These are phyloP conservation scores for Congeria kusceri DNA, from an alignment of 2,888 invertebrate genomes.

Conservation along the genomic window DNA sequence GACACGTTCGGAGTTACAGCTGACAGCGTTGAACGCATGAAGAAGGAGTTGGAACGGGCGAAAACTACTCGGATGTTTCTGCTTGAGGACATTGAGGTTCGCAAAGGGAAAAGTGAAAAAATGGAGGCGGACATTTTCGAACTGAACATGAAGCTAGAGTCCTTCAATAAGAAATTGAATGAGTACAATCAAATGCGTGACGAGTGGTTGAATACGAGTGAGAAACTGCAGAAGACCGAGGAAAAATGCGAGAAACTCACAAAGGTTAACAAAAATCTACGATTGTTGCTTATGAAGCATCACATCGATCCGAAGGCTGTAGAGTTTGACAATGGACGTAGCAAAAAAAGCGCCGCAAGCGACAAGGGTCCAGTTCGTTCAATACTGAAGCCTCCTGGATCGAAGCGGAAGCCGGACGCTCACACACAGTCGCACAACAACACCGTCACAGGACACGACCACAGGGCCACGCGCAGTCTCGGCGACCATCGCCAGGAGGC, in stretches of 20 bases:
- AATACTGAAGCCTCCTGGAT: conserved; percentile 37
- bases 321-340: conserved; percentile 55
- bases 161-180: conserved; percentile 55
- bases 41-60: conserved; percentile 56
- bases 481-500: conserved; percentile 30
- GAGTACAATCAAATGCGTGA: conserved; percentile 46
- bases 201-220: conserved; percentile 48
- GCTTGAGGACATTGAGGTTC: conserved; percentile 59
- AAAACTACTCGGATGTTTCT: conserved; percentile 54
- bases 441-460: conserved; percentile 4
- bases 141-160: conserved; percentile 63
- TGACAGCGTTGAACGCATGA: conserved; percentile 61
- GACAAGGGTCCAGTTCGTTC: conserved; percentile 31
- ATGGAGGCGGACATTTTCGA: conserved; percentile 65
- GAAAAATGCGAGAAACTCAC: conserved; percentile 57
- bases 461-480: conserved; percentile 34
- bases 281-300: conserved; percentile 54
- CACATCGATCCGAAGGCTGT: conserved; percentile 61
- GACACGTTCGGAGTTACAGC: conserved; percentile 58
- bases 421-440: conserved; percentile 46
- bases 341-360: conserved; percentile 35
- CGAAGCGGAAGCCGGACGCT: conserved; percentile 40
- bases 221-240: conserved; percentile 36
- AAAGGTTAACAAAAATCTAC: conserved; percentile 54
- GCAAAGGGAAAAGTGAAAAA: conserved; percentile 59